Base-by-base conservation (phyloP, 1,140 invertebrate genomes). In the Musca domestica region DNA sequence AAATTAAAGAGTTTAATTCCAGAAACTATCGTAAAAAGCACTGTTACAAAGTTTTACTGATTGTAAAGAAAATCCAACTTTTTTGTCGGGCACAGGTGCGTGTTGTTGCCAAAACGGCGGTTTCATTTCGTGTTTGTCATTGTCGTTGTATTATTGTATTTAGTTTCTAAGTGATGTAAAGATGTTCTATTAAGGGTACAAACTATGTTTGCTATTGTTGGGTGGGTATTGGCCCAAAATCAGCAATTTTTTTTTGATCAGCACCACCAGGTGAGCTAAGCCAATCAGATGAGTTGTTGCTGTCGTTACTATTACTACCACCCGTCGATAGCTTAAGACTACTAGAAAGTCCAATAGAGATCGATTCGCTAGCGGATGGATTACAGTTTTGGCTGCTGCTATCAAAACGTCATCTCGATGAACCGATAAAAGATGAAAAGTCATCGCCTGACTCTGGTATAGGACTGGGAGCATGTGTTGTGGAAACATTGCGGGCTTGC, bases 371-470 rank as follows among this genome's bases (percentile, higher is more conserved):
- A 30, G 74, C 58, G 17, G 76, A 76, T 19, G 73, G 73, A 71
- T 78, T 77, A 14, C 73, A 69, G 69, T 75, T 73, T 63, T 73
- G 75, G 69, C 76, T 78, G 75, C 72, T 71, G 25, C 74, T 71
- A 64, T 72, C 69, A 73, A 76, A 72, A 15, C 74, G 77, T 80
- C 77, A 80, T 78, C 77, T 80, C 52, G 74, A 72, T 23, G 66
- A 15, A 47, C 77, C 77, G 61, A 80, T 65, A 30, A 80, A 69
- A 20, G 77, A 72, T 23, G 76, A 74, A 70, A 80, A 80, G 54
- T 80, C 77, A 68, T 80, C 77, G 56, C 70, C 76, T 22, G 77
- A 76, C 67, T 80, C 77, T 49, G 77, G 77, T 64, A 79, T 80
- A 10, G 76, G 75, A 74, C 75, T 17, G 75, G 52, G 65, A 15